Evolutionary conservation across 2,888 invertebrate species (phyloP), one percentile per base, ranked within the genome.

Genomic region (Galeopsomyia nigrocyanea): DNA sequence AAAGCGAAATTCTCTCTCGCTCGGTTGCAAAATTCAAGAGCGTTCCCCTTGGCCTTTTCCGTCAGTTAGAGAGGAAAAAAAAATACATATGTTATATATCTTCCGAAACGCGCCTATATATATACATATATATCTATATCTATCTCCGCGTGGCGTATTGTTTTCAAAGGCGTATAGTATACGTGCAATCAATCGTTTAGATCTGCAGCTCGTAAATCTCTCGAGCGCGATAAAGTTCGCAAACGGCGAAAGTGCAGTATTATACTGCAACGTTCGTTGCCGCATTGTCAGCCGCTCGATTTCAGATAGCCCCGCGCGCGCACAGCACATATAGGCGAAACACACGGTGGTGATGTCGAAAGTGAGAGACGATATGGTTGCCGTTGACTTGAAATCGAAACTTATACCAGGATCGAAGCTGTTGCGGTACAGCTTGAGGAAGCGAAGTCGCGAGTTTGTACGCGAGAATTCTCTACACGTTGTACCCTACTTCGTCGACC

Each of bases 401-500:
- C 16, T n/a, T n/a, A n/a, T 22, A 21, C 21, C 17, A 26, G 16
- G 7, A 7, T 10, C 13, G 0, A 56, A 51, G 1, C 75, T 77
- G 14, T 51, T 82, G 16, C 69, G 53, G 16, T 50, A 21, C 9
- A 83, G 82, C 70, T 72, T 82, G 10, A 78, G 76, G 10, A 68
- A 69, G 10, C 78, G 82, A 5, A 72, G 78, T 26, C 80, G 76
- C 50, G 82, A 83, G 70, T 83, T 75, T 73, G 67, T 83, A 21
- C 76, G 79, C 19, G 80, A 82, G 60, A 83, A 82, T 66, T 78
- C 93, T 0, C 87, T 94, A 50, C 94, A 94, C 82, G 94, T 94
- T 17, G 92, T 95, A 0, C 89, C 92, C 26, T 94, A 94, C 79
- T 93, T 94, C 68, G 92, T 93, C 2, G 93, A 94, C 83, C 89